These are phyloP conservation scores for Taurulus bubalis DNA, from an alignment of 2,113 vertebrate genomes.

Conservation along the genomic window DNA sequence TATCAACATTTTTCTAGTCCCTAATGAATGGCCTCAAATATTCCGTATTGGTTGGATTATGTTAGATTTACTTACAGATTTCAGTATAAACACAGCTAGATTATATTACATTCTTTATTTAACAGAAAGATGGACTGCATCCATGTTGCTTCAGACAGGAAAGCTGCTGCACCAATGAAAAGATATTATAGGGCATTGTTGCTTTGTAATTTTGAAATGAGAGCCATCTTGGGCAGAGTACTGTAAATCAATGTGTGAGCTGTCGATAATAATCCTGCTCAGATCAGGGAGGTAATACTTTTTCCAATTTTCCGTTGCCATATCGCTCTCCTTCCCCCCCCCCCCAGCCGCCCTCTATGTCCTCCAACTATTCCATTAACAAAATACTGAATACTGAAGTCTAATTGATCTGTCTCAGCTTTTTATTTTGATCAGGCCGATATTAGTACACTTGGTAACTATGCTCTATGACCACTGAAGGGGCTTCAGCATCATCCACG, in stretches of 20 bases:
- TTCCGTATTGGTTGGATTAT: not conserved
- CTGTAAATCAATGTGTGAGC: conserved; percentile 49
- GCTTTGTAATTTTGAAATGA: conserved; percentile 51
- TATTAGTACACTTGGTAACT: not conserved
- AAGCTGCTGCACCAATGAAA: conserved; percentile 19
- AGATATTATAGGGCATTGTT: conserved; percentile 41
- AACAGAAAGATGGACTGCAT: not conserved
- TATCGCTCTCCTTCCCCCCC: not conserved
- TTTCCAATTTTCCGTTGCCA: conserved; percentile 52
- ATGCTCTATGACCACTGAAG: conserved; percentile 24
- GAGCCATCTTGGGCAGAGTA: conserved; percentile 50
- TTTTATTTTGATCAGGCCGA: conserved; percentile 25
- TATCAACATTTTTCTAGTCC: not conserved
- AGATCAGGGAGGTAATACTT: conserved; percentile 50
- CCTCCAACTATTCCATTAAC: conserved; percentile 45
- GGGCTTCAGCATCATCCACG: conserved; percentile 28
- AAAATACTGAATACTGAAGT: conserved; percentile 52
- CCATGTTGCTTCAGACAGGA: conserved; percentile 12
- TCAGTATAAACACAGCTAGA: not conserved
- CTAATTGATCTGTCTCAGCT: conserved; percentile 14
- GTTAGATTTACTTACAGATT: not conserved
- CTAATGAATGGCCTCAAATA: not conserved
- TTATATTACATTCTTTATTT: conserved; percentile 7
- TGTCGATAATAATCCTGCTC: conserved; percentile 58
- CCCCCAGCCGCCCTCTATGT: conserved; percentile 15